Evolutionary conservation across 2,888 invertebrate species (phyloP), one percentile per base, ranked within the genome.

Genomic region (Bombyx huttoni): DNA sequence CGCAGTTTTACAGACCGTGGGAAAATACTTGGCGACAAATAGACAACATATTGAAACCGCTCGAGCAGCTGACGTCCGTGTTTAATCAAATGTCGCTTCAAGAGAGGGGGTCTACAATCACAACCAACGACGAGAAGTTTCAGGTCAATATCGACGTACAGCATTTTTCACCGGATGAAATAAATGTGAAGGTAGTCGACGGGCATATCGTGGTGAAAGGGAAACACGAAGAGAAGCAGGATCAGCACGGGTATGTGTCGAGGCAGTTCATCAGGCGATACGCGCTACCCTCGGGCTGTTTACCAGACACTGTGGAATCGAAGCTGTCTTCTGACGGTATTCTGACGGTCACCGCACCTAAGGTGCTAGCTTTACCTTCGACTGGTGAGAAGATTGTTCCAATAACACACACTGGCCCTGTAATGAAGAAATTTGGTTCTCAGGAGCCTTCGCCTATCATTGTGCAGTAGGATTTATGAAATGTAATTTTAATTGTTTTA

Each of bases 241-340:
- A 94, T 59, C 90, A 92, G 9, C 92, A 94, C 64, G 95, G 95
- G 0, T 92, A 89, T 57, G 89, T 95, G 46, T 92, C 94, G 0
- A 89, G 94, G 50, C 92, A 94, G 62, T 94, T 96, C 61, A 88
- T 92, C 3, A 90, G 96, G 47, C 90, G 92, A 50, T 96, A 94
- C 68, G 75, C 91, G 1, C 75, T 96, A 48, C 96, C 96, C 0
- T 84, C 92, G 67, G 93, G 92, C 3, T 93, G 93, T 56, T 91
- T 95, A 60, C 88, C 93, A 0, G 92, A 91, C 51, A 91, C 91
- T 33, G 92, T 96, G 0, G 88, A 90, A 51, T 94, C 95, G 0
- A 91, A 90, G 48, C 75, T 96, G 14, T 94, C 94, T 6, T 91
- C 94, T 0, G 95, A 95, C 68, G 95, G 95, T 0, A 89, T 95